Evolutionary conservation across 2,888 invertebrate genomes (phyloP), one percentile per base, ranked within the genome.

Genomic region (Epiblema foenella): DNA sequence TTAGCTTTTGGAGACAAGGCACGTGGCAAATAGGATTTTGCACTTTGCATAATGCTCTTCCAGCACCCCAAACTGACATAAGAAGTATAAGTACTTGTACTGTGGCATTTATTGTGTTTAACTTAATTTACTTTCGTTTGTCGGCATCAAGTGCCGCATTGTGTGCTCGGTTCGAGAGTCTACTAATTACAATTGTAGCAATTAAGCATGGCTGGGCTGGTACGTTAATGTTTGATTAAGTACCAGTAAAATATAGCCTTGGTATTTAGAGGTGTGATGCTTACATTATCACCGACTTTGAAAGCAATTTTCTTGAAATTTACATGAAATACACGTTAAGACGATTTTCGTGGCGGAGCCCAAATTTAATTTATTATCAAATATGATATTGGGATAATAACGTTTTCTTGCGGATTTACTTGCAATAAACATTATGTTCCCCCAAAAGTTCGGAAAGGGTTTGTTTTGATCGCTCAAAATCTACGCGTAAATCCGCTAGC

Each of bases 31-130:
- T 88, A 81, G 81, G 85, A 85, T 88, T 88, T 85, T 83, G 82
- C 86, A 86, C 84, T 89, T 88, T 88, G 82, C 89, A 89, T 89
- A 88, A 88, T 85, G 84, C 83, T 80, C 79, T 77, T 76, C 78
- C 77, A 79, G 75, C 77, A 75, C 71, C 73, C 69, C 71, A 74
- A 67, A 75, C 74, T 73, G 75, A 75, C 75, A 76, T 74, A 75
- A 74, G 62, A 67, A 64, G 67, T 33, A 33, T 33, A 33, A 33
- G 33, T 75, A 74, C 72, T 75, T 76, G 73, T 58, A 65, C 68
- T 56, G 67, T 65, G 69, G 70, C 73, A 71, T 77, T 81, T 76
- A 77, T 74, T 74, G 76, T 62, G 62, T 65, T 59, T 66, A 60
- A 70, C 49, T 62, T 56, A 67, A 65, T 51, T 71, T 49, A 51